Percentiles rank a stretch among this genome's conserved stretches.
Evolutionary conservation across 2,113 vertebrate genomes (phyloP).

Genomic region (Zosterops borbonicus): DNA sequence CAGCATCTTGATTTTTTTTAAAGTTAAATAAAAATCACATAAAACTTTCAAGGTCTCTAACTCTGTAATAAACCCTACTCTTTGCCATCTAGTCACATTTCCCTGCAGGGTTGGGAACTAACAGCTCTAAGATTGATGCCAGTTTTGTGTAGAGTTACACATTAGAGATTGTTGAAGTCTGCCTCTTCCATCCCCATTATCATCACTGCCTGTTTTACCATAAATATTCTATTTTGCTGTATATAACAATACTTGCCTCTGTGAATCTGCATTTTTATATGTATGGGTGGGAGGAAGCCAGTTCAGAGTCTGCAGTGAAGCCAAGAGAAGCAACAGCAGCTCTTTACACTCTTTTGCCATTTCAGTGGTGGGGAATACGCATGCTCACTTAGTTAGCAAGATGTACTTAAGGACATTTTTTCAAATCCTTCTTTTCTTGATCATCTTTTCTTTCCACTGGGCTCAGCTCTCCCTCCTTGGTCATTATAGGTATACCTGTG

Average conservation of each 20-base stretch:
- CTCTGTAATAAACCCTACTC: not conserved
- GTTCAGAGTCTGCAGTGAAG: not conserved
- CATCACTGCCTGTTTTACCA: not conserved
- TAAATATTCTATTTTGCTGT: not conserved
- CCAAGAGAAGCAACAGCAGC: not conserved
- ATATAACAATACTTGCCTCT: not conserved
- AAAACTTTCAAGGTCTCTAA: not conserved
- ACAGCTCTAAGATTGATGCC: not conserved
- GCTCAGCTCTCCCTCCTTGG: not conserved
- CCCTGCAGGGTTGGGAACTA: not conserved
- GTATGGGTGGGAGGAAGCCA: not conserved
- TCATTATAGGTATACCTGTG: not conserved
- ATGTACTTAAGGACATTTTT: not conserved
- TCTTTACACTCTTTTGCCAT: rapidly evolving
- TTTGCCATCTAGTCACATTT: not conserved
- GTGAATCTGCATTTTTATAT: not conserved
- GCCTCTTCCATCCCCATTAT: not conserved
- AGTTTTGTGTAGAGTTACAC: not conserved
- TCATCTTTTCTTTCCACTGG: not conserved
- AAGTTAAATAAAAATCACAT: not conserved
- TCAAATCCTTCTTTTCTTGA: not conserved
- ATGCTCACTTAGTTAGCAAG: not conserved
- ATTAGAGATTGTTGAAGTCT: not conserved
- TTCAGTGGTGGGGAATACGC: not conserved
- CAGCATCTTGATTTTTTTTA: not conserved